Conservation (phyloP, 2,888 invertebrate species). For the Habrosyne pyritoides region DNA sequence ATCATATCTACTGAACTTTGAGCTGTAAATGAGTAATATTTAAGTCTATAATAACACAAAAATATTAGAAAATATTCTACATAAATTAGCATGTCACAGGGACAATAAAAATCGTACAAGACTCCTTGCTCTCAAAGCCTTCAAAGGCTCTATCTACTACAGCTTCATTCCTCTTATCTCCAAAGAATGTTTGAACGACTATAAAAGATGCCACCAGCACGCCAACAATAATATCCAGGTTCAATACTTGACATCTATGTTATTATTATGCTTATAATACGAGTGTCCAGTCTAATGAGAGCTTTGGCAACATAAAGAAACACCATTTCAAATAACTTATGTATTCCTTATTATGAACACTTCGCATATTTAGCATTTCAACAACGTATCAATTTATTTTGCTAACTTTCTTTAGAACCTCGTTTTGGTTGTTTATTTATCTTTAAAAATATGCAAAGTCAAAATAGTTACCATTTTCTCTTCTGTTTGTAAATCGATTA, state of each 20-base stretch:
- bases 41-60: no score
- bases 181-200: neutral
- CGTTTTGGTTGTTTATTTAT: no score
- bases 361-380: no score
- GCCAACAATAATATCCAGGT: neutral
- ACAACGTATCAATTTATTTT: no score
- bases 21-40: no score
- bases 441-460: no score
- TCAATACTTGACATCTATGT: neutral
- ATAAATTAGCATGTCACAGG: neutral
- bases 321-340: neutral
- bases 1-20: no score
- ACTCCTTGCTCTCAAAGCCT: neutral
- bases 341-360: neutral
- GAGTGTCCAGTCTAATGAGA: neutral
- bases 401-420: no score
- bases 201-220: neutral
- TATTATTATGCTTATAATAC: neutral
- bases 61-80: neutral
- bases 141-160: neutral
- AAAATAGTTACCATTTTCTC: no score
- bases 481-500: no score
- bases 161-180: conserved; percentile 1
- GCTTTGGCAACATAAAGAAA: neutral
- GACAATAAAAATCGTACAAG: neutral